Evolutionary conservation across 2,113 vertebrate species (phyloP), one percentile per base, ranked within the genome.

Genomic region (Chionomys nivalis): DNA sequence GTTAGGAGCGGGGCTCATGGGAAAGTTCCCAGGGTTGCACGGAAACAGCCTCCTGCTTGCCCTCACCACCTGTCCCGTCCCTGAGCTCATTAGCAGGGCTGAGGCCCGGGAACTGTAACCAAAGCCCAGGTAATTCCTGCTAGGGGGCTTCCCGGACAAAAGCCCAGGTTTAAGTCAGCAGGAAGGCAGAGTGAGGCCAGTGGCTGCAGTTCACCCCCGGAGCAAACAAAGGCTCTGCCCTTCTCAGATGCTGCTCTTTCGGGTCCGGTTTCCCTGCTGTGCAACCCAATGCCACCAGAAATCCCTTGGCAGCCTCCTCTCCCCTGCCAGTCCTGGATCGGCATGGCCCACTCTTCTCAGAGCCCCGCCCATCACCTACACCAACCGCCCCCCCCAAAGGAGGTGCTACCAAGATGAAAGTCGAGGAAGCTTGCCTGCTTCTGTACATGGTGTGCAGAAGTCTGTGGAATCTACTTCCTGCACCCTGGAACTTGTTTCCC

Each of bases 61-160:
- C 94, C 91, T 39, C 9, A 63, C 92, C 96, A 72, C 63, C 94
- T 44, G 83, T 85, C 95, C 92, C 17, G 1, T 58, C 19, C 91
- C 96, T 83, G 94, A 97, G 91, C 87, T 97, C 97, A 76, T 96
- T 92, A 97, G 94, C 33, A 0, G 92, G 12, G 17, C 83, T 65
- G 13, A 91, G 96, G 81, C 55, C 13, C 0, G 0, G 95, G 66
- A 70, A 24, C 31, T 6, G 97, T 97, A 98, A 98, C 83, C 87
- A 70, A 96, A 98, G 96, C 3, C 70, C 12, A 77, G 97, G 94
- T 93, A 97, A 97, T 97, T 96, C 97, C 94, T 24, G 16, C 44
- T 63, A 1, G 2, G 44, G 0, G 95, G 97, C 97, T 94, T 31
- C 47, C 65, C 94, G 87, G 92, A 97, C 98, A 98, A 98, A 98